Base-by-base conservation (phyloP, 2,113 vertebrate genomes). In the Eupsittula cactorum region DNA sequence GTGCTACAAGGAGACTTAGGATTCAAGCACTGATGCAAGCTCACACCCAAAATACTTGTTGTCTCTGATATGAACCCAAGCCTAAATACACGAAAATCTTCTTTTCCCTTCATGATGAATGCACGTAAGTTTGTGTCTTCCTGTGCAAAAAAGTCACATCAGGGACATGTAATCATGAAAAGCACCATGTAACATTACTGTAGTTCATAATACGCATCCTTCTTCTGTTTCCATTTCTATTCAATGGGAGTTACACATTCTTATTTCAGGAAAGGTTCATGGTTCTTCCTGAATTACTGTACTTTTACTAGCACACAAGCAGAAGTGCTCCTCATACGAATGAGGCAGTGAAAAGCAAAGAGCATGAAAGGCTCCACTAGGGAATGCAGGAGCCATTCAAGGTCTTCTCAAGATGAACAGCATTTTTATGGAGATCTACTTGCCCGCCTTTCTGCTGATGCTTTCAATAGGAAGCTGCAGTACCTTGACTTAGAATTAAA, bases 401-500 rank as follows among this genome's bases (percentile, higher is more conserved):
- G 87, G 75, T 49, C 87, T 85, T 59, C 53, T 84, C 74, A 63
- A 81, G 74, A 88, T 73, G 23, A 81, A 92, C 27, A 31, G 53
- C 53, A n/a, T 87, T 94, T 84, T 92, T 27, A 85, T 85, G 82
- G 90, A 78, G 75, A 77, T 88, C 13, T 41, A n/a, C 42, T 49
- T 49, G 70, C 39, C 47, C 7, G 7, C 49, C 75, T 31, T 88
- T 53, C 90, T 70, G 92, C 65, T 62, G 49, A 59, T 49, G 49
- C 65, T 91, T 82, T 82, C 82, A 85, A 28, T 23, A 78, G 47
- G 79, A 77, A 84, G 83, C 60, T 65, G 75, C 60, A 74, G 75
- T 35, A 85, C 60, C 47, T 28, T 80, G 79, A 62, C 68, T 76
- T 87, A 57, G 69, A 92, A 87, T 87, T 27, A 84, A 92, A 85